Evolutionary conservation across 2,797 vertebrate genomes (phyloP), one percentile per base, ranked within the genome.

Genomic region (Nothura maculosa): DNA sequence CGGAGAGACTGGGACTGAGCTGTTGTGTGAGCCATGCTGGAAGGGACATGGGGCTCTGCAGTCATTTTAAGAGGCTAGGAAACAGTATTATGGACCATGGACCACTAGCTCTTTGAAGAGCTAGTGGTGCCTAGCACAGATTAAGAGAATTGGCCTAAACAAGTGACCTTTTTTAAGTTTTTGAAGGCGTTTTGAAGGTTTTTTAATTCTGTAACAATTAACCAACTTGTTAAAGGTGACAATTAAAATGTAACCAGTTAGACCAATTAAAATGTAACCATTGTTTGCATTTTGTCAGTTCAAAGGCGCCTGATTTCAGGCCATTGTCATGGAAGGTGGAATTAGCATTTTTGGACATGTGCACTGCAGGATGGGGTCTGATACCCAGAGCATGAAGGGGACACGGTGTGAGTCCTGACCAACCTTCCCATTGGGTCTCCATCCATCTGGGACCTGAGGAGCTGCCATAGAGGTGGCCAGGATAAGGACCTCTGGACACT

Each of bases 221-320:
- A 95, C 86, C 55, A 81, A 28, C 69, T 72, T 89, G 68, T 63
- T 69, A 93, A 89, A 78, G 68, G 30, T 30, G 83, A 75, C n/a
- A n/a, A 85, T 80, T 92, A 94, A 94, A 89, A 89, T 82, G 20
- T 94, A 94, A 96, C 92, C 40, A 45, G 28, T 47, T 42, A 81
- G 60, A 61, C 18, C 45, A 73, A 72, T 45, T 79, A 79, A 94
- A 95, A 94, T 86, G 48, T 80, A 89, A 93, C 69, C 17, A 42
- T 22, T 72, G 25, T 74, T 66, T 90, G 25, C n/a, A 79, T 76
- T 85, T 81, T 61, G 60, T 85, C 90, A 62, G 66, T 78, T 66
- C 62, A 20, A 60, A 90, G 55, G 72, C 27, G 42, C 19, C 30
- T 69, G 75, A 77, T 69, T 89, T 67, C 38, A 74, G 63, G 52